Base-by-base conservation (phyloP, 2,888 invertebrate species). In the Apamea sordens region DNA sequence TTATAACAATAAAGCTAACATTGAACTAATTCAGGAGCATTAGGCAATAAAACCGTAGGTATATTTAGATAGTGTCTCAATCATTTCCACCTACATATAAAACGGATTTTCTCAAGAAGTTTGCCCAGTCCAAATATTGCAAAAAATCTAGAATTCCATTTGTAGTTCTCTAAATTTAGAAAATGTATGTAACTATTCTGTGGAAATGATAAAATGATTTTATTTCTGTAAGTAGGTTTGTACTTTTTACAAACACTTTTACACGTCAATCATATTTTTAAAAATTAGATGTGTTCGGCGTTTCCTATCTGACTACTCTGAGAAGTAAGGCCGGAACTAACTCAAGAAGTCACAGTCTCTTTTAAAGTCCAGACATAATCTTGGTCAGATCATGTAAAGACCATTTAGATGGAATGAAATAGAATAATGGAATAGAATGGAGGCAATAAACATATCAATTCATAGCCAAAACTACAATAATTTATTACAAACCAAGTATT, bases 21-120 rank as follows among this genome's bases (percentile, higher is more conserved):
- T 85, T 87, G 87, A 90, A 86, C 79, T 82, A 75, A 82, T 81
- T 88, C 82, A 82, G 72, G 79, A 81, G 18, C 63, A 73, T 70
- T 73, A 56, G 41, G 41, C 2, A 53, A 61, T 73, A 77, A 63
- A 69, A 79, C 36, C 8, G 6, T 76, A n/a, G n/a, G n/a, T n/a
- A 74, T 36, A 59, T 72, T 65, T 69, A 65, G 69, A 44, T 74
- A 72, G 36, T 75, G 59, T 71, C 18, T 53, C 50, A n/a, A 11
- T 18, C 3, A 28, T 36, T 41, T n/a, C 47, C 32, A 47, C n/a
- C 44, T 44, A 41, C 24, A n/a, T 36, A 36, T 64, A 24, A 50
- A 78, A 59, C 4, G 21, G 24, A 79, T 44, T 41, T 32, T 68
- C 61, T 21, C 7, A 21, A 32, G 21, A 56, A 67, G 11, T 24